These are phyloP conservation scores for Fistularia tabacaria DNA, from an alignment of 2,797 vertebrate species.

Conservation along the genomic window DNA sequence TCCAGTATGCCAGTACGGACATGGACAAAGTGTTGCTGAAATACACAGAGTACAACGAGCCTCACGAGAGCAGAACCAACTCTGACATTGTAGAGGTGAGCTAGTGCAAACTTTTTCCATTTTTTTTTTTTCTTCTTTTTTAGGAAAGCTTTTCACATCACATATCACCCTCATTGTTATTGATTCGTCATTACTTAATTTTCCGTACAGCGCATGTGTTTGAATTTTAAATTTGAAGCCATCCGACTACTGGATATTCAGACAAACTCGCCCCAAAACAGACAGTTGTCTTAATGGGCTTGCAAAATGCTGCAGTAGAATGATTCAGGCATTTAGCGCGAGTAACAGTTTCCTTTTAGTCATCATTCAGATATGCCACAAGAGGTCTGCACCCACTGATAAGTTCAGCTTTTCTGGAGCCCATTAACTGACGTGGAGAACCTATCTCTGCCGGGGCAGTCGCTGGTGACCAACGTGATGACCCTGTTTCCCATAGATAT, in stretches of 20 bases:
- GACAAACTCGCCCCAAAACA: background rate
- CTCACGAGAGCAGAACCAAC: slow-evolving; percentile 99
- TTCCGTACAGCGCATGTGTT: slow-evolving; percentile 1
- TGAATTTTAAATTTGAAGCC: too few species aligned
- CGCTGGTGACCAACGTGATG: slow-evolving; percentile 34
- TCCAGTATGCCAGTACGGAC: slow-evolving; percentile 99
- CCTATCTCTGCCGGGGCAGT: slow-evolving; percentile 51
- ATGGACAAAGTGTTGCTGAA: slow-evolving; percentile 99
- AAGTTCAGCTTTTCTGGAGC: slow-evolving; percentile 58
- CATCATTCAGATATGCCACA: slow-evolving; percentile 57
- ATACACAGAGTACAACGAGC: slow-evolving; percentile 99
- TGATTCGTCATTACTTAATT: slow-evolving; percentile 3
- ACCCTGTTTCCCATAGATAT: slow-evolving; percentile 68
- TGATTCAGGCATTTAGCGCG: slow-evolving; percentile 25
- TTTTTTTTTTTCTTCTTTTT: slow-evolving; percentile 29
- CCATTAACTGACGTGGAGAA: slow-evolving; percentile 61
- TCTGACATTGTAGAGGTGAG: slow-evolving; percentile 99
- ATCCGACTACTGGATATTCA: too few species aligned
- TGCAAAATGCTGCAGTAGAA: slow-evolving; percentile 18
- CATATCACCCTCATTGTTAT: background rate
- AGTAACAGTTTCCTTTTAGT: slow-evolving; percentile 67
- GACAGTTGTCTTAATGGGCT: slow-evolving; percentile 5
- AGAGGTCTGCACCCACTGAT: slow-evolving; percentile 73
- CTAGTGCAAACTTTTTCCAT: background rate
- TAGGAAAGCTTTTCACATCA: background rate